Conservation (phyloP, 2,113 vertebrate genomes). For the Strigops habroptila region DNA sequence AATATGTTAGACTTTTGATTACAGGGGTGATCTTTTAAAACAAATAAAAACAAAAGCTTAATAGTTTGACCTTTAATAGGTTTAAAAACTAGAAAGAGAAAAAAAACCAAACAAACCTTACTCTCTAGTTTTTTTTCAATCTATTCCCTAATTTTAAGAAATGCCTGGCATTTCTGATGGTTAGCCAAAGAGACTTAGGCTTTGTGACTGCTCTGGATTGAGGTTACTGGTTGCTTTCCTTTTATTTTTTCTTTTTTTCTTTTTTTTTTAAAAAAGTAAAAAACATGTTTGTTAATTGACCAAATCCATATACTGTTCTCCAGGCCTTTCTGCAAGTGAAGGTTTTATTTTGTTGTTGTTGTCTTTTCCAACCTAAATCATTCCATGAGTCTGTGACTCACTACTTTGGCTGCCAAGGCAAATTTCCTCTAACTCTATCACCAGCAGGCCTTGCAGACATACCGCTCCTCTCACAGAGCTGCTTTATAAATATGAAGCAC, state of each 20-base stretch:
- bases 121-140: not conserved
- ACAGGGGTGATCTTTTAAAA: not conserved
- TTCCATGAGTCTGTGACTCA: not conserved
- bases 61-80: not conserved
- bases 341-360: not conserved
- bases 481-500: not conserved
- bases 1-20: not conserved
- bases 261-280: not conserved
- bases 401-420: not conserved
- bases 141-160: not conserved
- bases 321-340: not conserved
- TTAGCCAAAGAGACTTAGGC: not conserved
- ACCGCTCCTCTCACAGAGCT: not conserved
- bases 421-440: not conserved
- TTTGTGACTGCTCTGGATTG: not conserved
- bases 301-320: not conserved
- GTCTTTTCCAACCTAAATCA: not conserved
- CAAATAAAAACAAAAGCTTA: not conserved
- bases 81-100: not conserved
- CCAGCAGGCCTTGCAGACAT: not conserved
- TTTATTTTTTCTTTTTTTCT: not conserved
- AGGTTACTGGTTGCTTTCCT: not conserved
- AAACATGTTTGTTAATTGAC: not conserved
- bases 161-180: not conserved
- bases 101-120: accelerated